Base-by-base conservation (phyloP, 2,888 invertebrate genomes). In the Rhodophaea formosa region DNA sequence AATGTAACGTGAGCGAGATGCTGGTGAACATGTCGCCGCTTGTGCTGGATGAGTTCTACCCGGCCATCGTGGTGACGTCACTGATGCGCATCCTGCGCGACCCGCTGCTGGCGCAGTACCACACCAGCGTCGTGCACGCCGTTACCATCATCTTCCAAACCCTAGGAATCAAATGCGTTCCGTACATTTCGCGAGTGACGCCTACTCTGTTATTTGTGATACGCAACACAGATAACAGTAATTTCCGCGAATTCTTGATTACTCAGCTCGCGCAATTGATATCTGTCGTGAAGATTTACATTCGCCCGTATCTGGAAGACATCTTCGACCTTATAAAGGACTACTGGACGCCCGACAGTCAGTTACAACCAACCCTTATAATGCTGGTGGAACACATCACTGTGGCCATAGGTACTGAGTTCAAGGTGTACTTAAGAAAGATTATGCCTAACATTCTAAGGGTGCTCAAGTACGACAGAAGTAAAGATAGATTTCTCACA, bases 61-160 rank as follows among this genome's bases (percentile, higher is more conserved):
- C 99, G 8, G 98, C 99, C 0, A 97, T 99, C 62, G 98, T 99
- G 0, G 97, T 99, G 59, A 96, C 97, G 0, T 98, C 97, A 0
- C 91, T 99, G 32, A 98, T 99, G 96, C 93, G 96, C 68, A 98
- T 99, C 59, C 94, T 99, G 39, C 93, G 97, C 0, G 99, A 99
- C 84, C 97, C 98, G 0, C 95, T 97, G 7, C 86, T 99, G 23
- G 94, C 95, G 3, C 96, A 97, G 71, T 97, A 98, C 77, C 98
- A 99, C 77, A 97, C 97, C 0, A 97, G 96, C 90, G 98, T 99
- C 0, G 98, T 99, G 0, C 97, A 98, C 90, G 97, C 99, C 0
- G 96, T 99, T 3, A 98, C 98, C 0, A 98, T 98, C 74, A 99
- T 99, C 69, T 99, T 99, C 83, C 97, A 98, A 84, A 97, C 97